Conservation (phyloP, 2,113 vertebrate genomes). For the Onychostoma macrolepis region DNA sequence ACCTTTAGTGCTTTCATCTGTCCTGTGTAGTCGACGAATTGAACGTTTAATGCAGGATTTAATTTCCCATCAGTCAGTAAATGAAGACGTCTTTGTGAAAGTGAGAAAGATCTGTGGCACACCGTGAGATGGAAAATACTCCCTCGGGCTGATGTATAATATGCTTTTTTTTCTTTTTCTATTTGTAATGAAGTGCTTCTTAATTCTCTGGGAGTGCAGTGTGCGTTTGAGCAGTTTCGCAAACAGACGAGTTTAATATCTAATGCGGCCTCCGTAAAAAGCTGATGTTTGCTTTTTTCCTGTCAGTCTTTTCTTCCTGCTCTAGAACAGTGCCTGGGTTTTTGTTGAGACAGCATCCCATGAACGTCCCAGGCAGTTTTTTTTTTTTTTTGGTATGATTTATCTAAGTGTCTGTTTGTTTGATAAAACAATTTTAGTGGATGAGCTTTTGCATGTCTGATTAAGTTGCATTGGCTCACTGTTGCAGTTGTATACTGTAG, state of each 20-base stretch:
- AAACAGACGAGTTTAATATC: not conserved
- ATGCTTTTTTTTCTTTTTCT: not conserved
- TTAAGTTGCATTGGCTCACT: not conserved
- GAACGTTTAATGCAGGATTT: not conserved
- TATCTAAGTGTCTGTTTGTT: not conserved
- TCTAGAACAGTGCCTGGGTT: not conserved
- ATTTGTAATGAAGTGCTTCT: slow-evolving; percentile 31
- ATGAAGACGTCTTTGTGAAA: not conserved
- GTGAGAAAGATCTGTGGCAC: not conserved
- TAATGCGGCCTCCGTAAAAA: not conserved
- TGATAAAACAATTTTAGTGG: not conserved
- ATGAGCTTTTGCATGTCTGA: not conserved
- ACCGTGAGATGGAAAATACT: slow-evolving; percentile 16
- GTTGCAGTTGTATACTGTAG: not conserved
- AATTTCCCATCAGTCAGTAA: slow-evolving; percentile 23
- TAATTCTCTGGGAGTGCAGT: slow-evolving; percentile 22
- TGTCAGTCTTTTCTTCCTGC: not conserved
- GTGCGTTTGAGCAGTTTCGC: not conserved
- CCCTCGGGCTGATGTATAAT: not conserved
- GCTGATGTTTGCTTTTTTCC: not conserved
- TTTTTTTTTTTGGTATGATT: not conserved
- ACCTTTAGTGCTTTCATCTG: slow-evolving; percentile 3
- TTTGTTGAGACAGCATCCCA: not conserved
- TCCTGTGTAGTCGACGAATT: not conserved
- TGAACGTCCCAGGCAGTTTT: not conserved